These are phyloP conservation scores for Ramazzottius varieornatus DNA, from an alignment of 2,888 invertebrate species.

Conservation along the genomic window DNA sequence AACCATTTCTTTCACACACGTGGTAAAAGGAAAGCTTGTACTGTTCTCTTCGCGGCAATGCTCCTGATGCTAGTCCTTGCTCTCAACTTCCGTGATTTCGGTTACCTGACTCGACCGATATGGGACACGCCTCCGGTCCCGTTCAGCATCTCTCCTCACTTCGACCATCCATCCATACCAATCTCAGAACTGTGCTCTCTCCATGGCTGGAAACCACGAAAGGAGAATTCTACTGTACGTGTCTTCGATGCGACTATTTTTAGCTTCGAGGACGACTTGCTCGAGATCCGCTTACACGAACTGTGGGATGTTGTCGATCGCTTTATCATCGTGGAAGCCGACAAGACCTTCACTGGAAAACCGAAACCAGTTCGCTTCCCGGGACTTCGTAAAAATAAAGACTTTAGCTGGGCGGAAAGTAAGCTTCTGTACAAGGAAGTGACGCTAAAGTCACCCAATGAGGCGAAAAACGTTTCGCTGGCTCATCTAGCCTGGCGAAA, in stretches of 20 bases:
- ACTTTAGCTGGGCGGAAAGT: background rate
- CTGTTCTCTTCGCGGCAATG: too few species aligned
- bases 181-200: background rate
- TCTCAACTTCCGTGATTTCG: background rate
- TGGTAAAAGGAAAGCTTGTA: too few species aligned
- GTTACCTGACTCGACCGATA: background rate
- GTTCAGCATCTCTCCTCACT: background rate
- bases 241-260: background rate
- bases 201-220: background rate
- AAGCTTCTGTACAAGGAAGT: background rate
- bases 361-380: constrained; percentile 21
- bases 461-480: background rate
- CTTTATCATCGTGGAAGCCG: constrained; percentile 30
- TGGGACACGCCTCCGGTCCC: background rate
- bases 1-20: too few species aligned
- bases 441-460: background rate
- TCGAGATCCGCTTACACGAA: constrained; percentile 34
- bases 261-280: background rate
- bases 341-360: constrained; percentile 17
- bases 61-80: background rate
- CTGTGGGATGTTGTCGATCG: constrained; percentile 35
- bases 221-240: background rate
- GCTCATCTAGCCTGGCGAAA: background rate
- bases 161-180: background rate
- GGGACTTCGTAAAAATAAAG: constrained; percentile 13